A percentile compares a stretch with the other conserved stretches of the same genome.
Conservation (phyloP, 1,140 invertebrate genomes). For the Hycleus cichorii region DNA sequence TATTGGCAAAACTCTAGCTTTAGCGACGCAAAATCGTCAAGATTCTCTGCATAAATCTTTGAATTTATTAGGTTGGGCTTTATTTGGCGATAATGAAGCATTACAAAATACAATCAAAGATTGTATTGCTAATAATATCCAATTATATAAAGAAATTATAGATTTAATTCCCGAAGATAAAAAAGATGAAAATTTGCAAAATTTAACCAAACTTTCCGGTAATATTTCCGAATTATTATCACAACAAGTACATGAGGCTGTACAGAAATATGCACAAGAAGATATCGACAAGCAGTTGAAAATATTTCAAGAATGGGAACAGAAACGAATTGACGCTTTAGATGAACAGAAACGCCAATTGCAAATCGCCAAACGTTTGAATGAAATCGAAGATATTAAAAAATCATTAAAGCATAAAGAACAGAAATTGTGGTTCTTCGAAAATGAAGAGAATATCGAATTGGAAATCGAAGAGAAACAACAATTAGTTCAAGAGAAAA, state of each 20-base stretch:
- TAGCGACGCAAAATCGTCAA: conserved; percentile 48
- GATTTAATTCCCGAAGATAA: conserved; percentile 40
- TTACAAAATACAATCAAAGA: conserved; percentile 42
- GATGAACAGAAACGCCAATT: conserved; percentile 50
- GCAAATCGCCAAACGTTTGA: conserved; percentile 46
- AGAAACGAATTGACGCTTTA: conserved; percentile 48
- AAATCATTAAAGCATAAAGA: conserved; percentile 52
- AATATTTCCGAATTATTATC: conserved; percentile 43
- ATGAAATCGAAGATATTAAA: conserved; percentile 53
- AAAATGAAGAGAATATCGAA: conserved; percentile 62
- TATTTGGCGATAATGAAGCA: conserved; percentile 61
- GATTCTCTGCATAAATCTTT: conserved; percentile 55
- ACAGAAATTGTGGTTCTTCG: conserved; percentile 68
- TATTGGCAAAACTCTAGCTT: conserved; percentile 70
- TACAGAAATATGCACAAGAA: conserved; percentile 42
- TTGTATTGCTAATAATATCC: conserved; percentile 34
- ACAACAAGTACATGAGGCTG: conserved; percentile 46
- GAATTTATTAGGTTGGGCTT: conserved; percentile 57
- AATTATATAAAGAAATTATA: conserved; percentile 43
- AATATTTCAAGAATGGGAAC: conserved; percentile 53
- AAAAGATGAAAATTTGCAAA: conserved; percentile 22
- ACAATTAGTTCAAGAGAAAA: conserved; percentile 23
- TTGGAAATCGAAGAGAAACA: conserved; percentile 57
- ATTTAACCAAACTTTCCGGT: conserved; percentile 23
- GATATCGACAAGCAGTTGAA: conserved; percentile 52